Conservation (phyloP, 2,113 vertebrate species). For the Paracanthobrama guichenoti region DNA sequence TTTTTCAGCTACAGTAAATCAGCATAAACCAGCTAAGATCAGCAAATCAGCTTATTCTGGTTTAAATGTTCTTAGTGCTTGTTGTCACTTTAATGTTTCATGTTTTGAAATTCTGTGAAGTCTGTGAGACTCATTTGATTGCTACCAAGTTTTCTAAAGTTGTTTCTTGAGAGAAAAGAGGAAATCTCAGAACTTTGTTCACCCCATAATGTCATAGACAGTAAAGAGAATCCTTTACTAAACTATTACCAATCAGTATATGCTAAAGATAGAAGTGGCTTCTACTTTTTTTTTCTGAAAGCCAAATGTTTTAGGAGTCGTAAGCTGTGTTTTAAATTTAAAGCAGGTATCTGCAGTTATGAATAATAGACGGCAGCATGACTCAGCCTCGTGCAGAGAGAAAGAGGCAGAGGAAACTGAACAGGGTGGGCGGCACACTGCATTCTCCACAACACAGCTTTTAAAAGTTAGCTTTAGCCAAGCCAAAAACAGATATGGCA, state of each 20-base stretch:
- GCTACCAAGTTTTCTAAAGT: background rate
- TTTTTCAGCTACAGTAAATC: too few relatives aligned
- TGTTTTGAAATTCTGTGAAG: background rate
- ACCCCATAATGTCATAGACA: background rate
- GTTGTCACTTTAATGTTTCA: background rate
- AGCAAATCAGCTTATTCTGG: too few relatives aligned
- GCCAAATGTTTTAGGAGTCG: conserved; percentile 26
- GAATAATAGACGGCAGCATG: conserved; percentile 56
- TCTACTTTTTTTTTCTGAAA: background rate
- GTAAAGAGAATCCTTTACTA: conserved; percentile 14
- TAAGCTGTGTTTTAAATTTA: conserved; percentile 45
- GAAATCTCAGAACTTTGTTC: background rate
- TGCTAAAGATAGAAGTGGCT: conserved; percentile 9
- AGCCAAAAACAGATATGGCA: conserved; percentile 40
- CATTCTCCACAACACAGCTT: conserved; percentile 31
- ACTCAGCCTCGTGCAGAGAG: conserved; percentile 44
- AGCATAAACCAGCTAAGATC: too few relatives aligned
- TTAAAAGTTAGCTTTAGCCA: conserved; percentile 36
- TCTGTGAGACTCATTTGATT: background rate
- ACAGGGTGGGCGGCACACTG: conserved; percentile 32
- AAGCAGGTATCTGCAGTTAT: conserved; percentile 50
- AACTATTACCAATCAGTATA: conserved; percentile 17
- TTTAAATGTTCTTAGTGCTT: background rate
- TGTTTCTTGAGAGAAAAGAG: background rate
- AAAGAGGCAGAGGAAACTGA: conserved; percentile 32